Percentiles rank a stretch among this genome's conserved stretches.
Conservation (phyloP, 2,888 invertebrate species). For the Tenthredo notha region DNA sequence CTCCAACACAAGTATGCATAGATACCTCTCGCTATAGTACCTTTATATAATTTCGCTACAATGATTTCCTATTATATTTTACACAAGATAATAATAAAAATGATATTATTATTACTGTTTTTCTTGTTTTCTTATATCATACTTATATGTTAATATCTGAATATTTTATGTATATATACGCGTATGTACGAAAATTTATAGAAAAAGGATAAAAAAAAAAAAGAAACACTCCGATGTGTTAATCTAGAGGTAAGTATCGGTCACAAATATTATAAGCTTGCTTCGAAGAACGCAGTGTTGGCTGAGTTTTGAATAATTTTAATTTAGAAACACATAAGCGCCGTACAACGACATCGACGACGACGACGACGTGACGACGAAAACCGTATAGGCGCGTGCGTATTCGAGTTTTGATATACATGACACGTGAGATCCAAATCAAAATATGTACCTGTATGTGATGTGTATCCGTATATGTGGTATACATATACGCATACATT, state of each 20-base stretch:
- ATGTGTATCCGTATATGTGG: background rate
- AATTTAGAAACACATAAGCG: constrained; percentile 14
- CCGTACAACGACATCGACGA: constrained; percentile 16
- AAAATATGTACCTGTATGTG: background rate
- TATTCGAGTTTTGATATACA: background rate
- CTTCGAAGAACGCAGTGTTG: constrained; percentile 17
- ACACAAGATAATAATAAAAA: background rate
- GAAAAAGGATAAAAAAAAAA: background rate
- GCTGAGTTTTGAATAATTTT: constrained; percentile 35
- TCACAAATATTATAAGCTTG: background rate
- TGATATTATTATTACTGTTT: background rate
- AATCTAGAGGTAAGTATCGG: background rate
- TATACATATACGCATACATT: background rate
- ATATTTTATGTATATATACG: background rate
- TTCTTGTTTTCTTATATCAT: background rate
- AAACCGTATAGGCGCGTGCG: constrained; percentile 25
- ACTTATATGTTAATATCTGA: background rate
- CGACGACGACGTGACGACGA: constrained; percentile 33
- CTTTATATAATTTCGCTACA: background rate
- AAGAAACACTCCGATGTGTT: background rate
- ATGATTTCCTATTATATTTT: background rate
- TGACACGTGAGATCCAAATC: constrained; percentile 14
- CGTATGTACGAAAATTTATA: background rate
- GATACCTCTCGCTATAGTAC: background rate
- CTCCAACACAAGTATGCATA: background rate